Evolutionary conservation across 2,888 invertebrate species (phyloP), one percentile per base, ranked within the genome.

Genomic region (Drosophila koepferae): DNA sequence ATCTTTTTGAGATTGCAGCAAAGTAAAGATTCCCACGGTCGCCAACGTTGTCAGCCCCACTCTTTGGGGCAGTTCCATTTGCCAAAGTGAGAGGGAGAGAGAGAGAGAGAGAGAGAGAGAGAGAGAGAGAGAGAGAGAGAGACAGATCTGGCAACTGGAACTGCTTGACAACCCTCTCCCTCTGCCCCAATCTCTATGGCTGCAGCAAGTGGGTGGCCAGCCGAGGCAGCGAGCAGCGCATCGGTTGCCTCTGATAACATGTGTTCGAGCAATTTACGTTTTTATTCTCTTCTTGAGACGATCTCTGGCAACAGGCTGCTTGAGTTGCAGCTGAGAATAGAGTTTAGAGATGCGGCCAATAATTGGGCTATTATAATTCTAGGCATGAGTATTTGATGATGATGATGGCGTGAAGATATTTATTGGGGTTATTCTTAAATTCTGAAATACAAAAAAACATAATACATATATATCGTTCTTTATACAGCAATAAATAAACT

Each of bases 1-100:
- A 36, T 61, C 44, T 41, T 48, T 55, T 62, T 70, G 69, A 70
- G 69, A 70, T 63, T 70, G 69, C 53, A 49, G 63, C 71, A 70
- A 40, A 40, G 46, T 16, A 54, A 41, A 59, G 51, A 55, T 72
- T 72, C 72, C 58, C 72, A 72, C 72, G 72, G 44, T 71, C 9
- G 54, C 54, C 69, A 31, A 38, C 48, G 62, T 51, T 56, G 51
- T 62, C 54, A 59, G 62, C 63, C 4, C 12, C 38, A 38, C 38
- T 14, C 38, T 38, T 38, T 69, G 71, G 53, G 69, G 72, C 71
- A 72, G 56, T 12, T 55, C 36, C 64, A 51, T 56, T 64, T 41
- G 51, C 43, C 31, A 20, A 6, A 28, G 28, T 0, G 1, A 28
- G 28, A 28, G 28, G 5, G 28, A 28, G 5, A 2, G 2, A 28